Evolutionary conservation across 2,888 invertebrate genomes (phyloP).

Genomic region (Cecidostiba fungosa): DNA sequence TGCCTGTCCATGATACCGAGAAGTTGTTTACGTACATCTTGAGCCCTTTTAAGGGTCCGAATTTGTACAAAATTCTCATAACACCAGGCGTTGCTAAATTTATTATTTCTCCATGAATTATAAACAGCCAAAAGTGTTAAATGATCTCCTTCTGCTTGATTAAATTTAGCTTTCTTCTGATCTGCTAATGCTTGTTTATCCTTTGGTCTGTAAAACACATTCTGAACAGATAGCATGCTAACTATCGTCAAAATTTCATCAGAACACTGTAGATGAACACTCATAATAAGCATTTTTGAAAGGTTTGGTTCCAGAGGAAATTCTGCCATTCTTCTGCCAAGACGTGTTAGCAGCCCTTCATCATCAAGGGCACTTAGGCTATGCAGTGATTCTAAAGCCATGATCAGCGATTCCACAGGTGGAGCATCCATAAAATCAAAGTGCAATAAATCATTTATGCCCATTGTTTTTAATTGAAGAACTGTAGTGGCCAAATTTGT

Average conservation of each 20-base stretch:
- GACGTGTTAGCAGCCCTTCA: conserved; percentile 89
- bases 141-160: conserved; percentile 99
- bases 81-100: conserved; percentile 99
- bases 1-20: conserved; percentile 98
- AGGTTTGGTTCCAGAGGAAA: conserved; percentile 99
- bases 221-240: conserved; percentile 99
- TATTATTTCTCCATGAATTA: conserved; percentile 99
- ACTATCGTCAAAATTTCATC: conserved; percentile 99
- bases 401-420: conserved; percentile 97
- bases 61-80: conserved; percentile 99
- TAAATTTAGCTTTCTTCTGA: conserved; percentile 99
- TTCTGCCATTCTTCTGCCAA: conserved; percentile 97
- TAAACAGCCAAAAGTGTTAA: conserved; percentile 98
- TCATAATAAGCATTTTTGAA: conserved; percentile 99
- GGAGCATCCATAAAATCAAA: conserved; percentile 99
- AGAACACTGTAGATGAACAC: conserved; percentile 97
- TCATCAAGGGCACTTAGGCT: conserved; percentile 98
- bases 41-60: conserved; percentile 96
- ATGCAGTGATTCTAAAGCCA: conserved; percentile 98
- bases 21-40: conserved; percentile 98
- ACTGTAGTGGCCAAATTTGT: conserved; percentile 98
- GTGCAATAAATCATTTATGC: conserved; percentile 98
- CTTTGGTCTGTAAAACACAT: conserved; percentile 97
- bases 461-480: conserved; percentile 98
- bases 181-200: conserved; percentile 98